Evolutionary conservation across 2,797 vertebrate genomes (phyloP).

Genomic region (Ataeniobius toweri): DNA sequence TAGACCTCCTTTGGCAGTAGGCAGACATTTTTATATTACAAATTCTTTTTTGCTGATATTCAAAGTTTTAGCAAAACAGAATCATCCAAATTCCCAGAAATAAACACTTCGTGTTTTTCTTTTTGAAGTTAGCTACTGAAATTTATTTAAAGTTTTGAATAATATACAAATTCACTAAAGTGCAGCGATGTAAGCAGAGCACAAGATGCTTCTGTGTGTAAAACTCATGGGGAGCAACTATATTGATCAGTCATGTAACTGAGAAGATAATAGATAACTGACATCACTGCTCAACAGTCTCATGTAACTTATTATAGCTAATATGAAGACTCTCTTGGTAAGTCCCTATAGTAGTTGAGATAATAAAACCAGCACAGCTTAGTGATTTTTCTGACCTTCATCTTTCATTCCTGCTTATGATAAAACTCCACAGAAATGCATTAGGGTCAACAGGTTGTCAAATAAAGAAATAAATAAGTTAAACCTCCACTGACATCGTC

Average conservation of each 20-base stretch:
- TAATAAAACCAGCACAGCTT: background rate
- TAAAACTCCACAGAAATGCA: background rate
- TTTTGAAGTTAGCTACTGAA: background rate
- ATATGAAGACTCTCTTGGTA: background rate
- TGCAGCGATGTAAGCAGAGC: background rate
- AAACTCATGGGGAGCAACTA: constrained; percentile 13
- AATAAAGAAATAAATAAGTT: background rate
- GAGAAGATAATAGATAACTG: constrained; percentile 50
- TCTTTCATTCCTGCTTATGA: background rate
- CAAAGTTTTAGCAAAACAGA: background rate
- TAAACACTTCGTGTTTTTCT: background rate
- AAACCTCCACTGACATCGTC: constrained; percentile 6
- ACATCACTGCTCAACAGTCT: constrained; percentile 43
- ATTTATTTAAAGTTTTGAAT: background rate
- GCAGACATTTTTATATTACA: background rate
- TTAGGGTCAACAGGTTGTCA: background rate
- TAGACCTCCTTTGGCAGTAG: background rate
- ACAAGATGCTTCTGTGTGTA: background rate
- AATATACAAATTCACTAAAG: background rate
- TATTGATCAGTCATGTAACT: constrained; percentile 51
- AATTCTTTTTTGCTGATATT: background rate
- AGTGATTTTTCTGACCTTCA: constrained; percentile 2
- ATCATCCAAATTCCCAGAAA: background rate
- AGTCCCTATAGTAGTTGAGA: background rate
- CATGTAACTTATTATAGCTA: constrained; percentile 24